These are phyloP conservation scores for Rhinichthys osculus DNA, from an alignment of 2,797 vertebrate species.

Conservation along the genomic window DNA sequence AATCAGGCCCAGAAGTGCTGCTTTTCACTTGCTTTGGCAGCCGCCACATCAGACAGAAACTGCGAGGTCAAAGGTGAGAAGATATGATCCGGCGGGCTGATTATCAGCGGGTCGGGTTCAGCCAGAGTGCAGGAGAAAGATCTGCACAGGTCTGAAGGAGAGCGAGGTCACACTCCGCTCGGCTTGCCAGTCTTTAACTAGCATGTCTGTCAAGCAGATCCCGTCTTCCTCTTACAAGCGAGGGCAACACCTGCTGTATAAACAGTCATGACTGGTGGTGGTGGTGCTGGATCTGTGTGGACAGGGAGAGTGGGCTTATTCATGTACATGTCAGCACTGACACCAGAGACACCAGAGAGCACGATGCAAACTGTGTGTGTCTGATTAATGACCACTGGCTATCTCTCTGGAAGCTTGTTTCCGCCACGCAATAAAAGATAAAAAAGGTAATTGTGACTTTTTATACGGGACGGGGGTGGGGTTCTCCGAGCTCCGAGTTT, in stretches of 20 bases:
- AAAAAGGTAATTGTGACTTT: too few relatives aligned
- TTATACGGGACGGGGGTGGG: too few relatives aligned
- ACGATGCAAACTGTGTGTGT: conserved; percentile 35
- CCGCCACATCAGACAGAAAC: conserved; percentile 50
- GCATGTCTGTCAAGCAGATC: conserved; percentile 35
- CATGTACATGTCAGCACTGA: conserved; percentile 54
- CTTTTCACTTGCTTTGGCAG: conserved; percentile 56
- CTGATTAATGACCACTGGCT: background rate
- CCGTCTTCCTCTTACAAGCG: conserved; percentile 41
- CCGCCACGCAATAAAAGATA: too few relatives aligned
- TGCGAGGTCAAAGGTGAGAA: conserved; percentile 55
- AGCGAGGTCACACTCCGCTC: conserved; percentile 13
- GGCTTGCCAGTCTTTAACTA: conserved; percentile 16
- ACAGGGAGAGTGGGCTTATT: conserved; percentile 13
- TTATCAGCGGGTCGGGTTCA: conserved; percentile 58
- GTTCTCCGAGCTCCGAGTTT: too few relatives aligned
- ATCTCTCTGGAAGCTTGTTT: background rate
- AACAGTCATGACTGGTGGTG: conserved; percentile 49
- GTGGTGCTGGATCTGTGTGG: conserved; percentile 13
- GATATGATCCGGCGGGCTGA: conserved; percentile 55
- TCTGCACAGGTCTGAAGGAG: conserved; percentile 3
- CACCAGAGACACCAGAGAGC: conserved; percentile 29
- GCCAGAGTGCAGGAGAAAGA: conserved; percentile 44
- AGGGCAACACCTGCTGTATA: conserved; percentile 63
- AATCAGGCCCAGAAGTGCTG: conserved; percentile 38